phyloP scores from a whole-genome alignment of 2,888 invertebrate genomes.

The Leptinotarsa peninsularis region DNA sequence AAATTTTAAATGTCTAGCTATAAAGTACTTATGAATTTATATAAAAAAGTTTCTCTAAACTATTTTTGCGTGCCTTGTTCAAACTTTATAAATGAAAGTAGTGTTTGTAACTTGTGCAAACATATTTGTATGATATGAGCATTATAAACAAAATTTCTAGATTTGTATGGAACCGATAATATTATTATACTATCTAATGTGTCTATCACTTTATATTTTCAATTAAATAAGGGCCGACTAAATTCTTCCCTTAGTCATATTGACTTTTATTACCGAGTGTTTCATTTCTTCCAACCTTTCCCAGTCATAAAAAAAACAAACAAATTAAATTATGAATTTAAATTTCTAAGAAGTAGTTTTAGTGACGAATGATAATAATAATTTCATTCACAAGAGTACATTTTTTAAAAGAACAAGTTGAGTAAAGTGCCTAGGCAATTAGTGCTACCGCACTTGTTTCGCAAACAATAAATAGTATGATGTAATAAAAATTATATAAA shows the following conservation, averaged over 20 bases:
- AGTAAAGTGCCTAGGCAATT: too few relatives aligned
- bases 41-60: constrained; percentile 58
- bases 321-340: too few relatives aligned
- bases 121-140: constrained; percentile 53
- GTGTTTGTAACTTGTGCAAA: constrained; percentile 56
- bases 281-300: constrained; percentile 47
- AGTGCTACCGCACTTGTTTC: too few relatives aligned
- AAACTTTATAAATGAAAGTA: constrained; percentile 60
- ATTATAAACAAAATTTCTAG: constrained; percentile 59
- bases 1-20: constrained; percentile 57
- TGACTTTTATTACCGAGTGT: constrained; percentile 59
- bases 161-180: constrained; percentile 63
- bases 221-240: constrained; percentile 64
- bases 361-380: too few relatives aligned
- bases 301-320: neutral
- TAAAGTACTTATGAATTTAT: constrained; percentile 51
- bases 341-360: too few relatives aligned
- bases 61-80: constrained; percentile 65
- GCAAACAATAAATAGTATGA: too few relatives aligned
- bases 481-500: too few relatives aligned
- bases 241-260: constrained; percentile 64
- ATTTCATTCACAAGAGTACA: too few relatives aligned
- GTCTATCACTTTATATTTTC: constrained; percentile 66
- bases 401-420: too few relatives aligned
- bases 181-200: constrained; percentile 56